Conservation (phyloP, 30 jellyfish, hydroid and myxozoan species). For the Pelagia noctiluca region DNA sequence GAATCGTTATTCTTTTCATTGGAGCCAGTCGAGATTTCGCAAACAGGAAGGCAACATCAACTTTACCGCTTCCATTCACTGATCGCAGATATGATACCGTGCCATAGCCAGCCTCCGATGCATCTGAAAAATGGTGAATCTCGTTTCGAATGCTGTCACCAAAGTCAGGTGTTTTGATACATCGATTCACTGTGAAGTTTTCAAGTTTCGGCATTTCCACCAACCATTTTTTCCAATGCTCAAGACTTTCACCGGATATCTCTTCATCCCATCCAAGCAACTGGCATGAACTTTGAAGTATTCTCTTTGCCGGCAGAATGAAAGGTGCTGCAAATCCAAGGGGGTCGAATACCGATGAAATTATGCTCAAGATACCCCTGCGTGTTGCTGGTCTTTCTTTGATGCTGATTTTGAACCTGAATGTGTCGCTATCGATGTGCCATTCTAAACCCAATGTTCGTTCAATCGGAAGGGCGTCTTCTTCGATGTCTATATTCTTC, state of each 20-base stretch:
- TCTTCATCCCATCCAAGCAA: conserved; percentile 48
- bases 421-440: conserved; percentile 43
- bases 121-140: conserved; percentile 59
- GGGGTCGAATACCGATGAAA: conserved; percentile 62
- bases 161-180: conserved; percentile 34
- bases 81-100: conserved; percentile 61
- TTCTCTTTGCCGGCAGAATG: conserved; percentile 43
- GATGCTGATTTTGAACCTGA: conserved; percentile 25
- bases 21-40: conserved; percentile 70
- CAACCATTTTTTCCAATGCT: conserved; percentile 37
- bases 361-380: conserved; percentile 38
- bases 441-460: conserved; percentile 63
- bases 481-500: conserved; percentile 15
- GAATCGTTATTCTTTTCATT: conserved; percentile 57
- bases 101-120: conserved; percentile 62
- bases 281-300: conserved; percentile 42
- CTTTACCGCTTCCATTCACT: conserved; percentile 19
- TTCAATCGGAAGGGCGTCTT: conserved; percentile 23
- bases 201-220: conserved; percentile 32
- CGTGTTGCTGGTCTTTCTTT: conserved; percentile 49
- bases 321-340: conserved; percentile 67
- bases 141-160: conserved; percentile 11
- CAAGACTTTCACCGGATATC: conserved; percentile 28
- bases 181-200: conserved; percentile 7
- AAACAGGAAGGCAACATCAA: conserved; percentile 29